These are phyloP conservation scores for Amphimedon queenslandica DNA, from an alignment of 37 sponge, comb jelly and placozoan species.

Conservation along the genomic window DNA sequence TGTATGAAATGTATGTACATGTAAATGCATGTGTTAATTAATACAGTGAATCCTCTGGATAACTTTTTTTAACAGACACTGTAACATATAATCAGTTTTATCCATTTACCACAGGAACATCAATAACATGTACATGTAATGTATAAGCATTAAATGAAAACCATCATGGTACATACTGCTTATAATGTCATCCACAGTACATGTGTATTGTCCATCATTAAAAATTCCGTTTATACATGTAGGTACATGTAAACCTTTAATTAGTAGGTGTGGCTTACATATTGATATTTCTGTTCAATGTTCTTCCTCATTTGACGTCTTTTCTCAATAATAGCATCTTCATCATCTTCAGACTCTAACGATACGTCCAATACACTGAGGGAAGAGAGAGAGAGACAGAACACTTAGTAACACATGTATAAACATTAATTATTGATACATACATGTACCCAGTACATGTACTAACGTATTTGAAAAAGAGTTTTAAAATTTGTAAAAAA, in stretches of 20 bases:
- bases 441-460: not conserved
- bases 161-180: no score
- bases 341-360: constrained; percentile 69
- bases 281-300: constrained; percentile 77
- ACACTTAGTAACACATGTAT: not conserved
- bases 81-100: no score
- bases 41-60: no score
- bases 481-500: no score
- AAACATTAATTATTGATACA: not conserved
- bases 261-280: no score
- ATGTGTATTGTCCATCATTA: no score
- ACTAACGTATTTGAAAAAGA: constrained; percentile 4
- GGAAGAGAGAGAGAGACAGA: not conserved
- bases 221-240: no score
- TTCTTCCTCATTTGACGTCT: constrained; percentile 71
- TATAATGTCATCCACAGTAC: no score
- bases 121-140: no score
- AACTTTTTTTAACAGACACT: no score
- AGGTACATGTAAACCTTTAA: not conserved
- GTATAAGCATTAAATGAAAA: no score
- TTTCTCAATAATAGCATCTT: constrained; percentile 85
- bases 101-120: no score
- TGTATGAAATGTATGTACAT: not conserved
- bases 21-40: not conserved
- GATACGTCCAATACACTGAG: constrained; percentile 60